Conservation (phyloP, 2,797 vertebrate genomes). For the Rhabdomys pumilio region DNA sequence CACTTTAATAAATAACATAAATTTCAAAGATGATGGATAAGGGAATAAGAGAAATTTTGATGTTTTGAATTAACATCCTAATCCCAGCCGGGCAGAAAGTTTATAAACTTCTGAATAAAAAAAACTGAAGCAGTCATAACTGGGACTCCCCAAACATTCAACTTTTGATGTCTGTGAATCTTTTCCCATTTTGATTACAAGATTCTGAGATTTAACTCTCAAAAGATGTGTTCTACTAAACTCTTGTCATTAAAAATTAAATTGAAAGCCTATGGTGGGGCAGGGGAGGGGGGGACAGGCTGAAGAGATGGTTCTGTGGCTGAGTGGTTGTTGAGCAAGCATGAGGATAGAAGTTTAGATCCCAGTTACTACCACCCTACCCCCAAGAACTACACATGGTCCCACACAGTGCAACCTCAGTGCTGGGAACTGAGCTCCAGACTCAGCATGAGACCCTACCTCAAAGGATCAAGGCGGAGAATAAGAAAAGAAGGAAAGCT, state of each 20-base stretch:
- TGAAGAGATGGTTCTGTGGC: not conserved
- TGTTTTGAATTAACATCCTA: constrained; percentile 55
- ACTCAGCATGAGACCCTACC: not conserved
- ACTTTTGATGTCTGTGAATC: constrained; percentile 43
- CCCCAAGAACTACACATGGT: not conserved
- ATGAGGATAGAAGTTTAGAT: not conserved
- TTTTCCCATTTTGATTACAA: constrained; percentile 59
- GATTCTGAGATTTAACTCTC: constrained; percentile 53
- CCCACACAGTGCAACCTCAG: not conserved
- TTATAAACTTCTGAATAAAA: constrained; percentile 61
- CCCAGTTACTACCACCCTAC: too few species aligned
- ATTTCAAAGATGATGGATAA: constrained; percentile 24
- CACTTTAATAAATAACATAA: constrained; percentile 2
- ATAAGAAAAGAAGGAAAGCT: not conserved
- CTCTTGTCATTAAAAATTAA: constrained; percentile 48
- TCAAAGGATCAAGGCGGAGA: not conserved
- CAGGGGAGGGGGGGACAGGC: too few species aligned
- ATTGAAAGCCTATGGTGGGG: not conserved
- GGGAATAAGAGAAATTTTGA: constrained; percentile 35
- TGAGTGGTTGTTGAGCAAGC: not conserved
- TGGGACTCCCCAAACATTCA: constrained; percentile 53
- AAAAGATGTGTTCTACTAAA: constrained; percentile 59
- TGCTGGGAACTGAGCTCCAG: not conserved
- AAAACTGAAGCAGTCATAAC: not conserved
- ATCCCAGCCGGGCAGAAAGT: constrained; percentile 16